Conservation (phyloP, 2,888 invertebrate genomes). For the Tanytarsus gracilentus region DNA sequence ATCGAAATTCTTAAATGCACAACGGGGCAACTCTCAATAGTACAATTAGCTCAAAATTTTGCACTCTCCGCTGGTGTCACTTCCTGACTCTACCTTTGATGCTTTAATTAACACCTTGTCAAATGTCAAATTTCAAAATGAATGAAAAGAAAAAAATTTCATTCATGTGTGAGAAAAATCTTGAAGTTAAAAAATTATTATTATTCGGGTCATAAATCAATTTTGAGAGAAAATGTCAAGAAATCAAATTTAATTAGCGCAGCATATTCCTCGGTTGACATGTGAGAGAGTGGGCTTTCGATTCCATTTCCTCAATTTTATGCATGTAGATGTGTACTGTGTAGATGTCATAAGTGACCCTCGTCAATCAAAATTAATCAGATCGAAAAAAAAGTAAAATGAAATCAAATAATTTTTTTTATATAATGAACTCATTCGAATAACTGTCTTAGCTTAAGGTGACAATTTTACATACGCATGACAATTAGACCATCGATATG, state of each 20-base stretch:
- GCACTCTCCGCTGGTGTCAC: background rate
- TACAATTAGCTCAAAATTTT: slow-evolving; percentile 11
- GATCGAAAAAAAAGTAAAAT: slow-evolving; percentile 5
- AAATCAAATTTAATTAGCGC: background rate
- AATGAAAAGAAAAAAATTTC: no score
- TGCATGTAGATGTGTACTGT: background rate
- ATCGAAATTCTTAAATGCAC: background rate
- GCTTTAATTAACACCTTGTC: slow-evolving; percentile 24
- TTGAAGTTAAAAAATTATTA: no score
- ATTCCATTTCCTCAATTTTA: slow-evolving; percentile 21
- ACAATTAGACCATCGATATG: no score
- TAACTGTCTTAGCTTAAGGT: no score
- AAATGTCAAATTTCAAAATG: background rate
- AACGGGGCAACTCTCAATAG: background rate
- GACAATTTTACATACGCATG: no score
- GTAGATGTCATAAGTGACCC: slow-evolving; percentile 17
- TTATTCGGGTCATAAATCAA: no score
- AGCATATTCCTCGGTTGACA: background rate
- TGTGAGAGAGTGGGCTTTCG: background rate
- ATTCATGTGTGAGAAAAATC: no score
- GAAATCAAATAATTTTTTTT: no score
- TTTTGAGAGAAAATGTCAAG: background rate
- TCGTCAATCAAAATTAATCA: slow-evolving; percentile 26
- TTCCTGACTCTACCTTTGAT: background rate
- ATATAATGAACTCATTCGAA: background rate